Evolutionary conservation across 92 coral and sea anemone species (phyloP).

Genomic region (Diadumene lineata): DNA sequence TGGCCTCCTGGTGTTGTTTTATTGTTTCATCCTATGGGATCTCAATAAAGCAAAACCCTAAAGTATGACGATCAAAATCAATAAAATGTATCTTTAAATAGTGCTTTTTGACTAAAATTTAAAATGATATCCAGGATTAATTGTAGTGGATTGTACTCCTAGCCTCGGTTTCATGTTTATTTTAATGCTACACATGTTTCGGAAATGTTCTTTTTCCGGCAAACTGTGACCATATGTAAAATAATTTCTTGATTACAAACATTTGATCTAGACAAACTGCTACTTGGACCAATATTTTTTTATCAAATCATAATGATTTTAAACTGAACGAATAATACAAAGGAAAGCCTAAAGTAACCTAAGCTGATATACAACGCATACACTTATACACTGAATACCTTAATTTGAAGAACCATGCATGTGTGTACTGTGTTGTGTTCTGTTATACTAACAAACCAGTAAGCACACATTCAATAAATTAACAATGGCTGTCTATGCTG

Average conservation of each 20-base stretch:
- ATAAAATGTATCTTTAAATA: background rate
- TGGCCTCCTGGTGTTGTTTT: background rate
- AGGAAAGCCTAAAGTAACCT: background rate
- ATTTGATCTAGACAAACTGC: background rate
- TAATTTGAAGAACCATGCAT: background rate
- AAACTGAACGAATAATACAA: background rate
- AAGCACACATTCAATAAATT: background rate
- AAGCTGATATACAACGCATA: background rate
- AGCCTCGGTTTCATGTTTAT: background rate
- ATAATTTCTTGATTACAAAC: background rate
- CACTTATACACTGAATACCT: background rate
- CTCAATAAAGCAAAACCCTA: background rate
- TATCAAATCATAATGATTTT: too few species aligned
- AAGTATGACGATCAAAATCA: background rate
- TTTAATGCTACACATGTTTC: background rate
- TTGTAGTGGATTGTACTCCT: background rate
- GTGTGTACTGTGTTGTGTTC: background rate
- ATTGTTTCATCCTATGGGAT: background rate
- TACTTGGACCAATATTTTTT: too few species aligned
- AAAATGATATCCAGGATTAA: too few species aligned
- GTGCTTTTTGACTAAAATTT: too few species aligned
- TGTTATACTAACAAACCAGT: conserved; percentile 8
- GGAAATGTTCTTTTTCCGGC: background rate
- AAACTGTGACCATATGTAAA: background rate
- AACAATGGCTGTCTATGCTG: background rate